Conservation (phyloP, 2,113 vertebrate species). For the Carlito syrichta region DNA sequence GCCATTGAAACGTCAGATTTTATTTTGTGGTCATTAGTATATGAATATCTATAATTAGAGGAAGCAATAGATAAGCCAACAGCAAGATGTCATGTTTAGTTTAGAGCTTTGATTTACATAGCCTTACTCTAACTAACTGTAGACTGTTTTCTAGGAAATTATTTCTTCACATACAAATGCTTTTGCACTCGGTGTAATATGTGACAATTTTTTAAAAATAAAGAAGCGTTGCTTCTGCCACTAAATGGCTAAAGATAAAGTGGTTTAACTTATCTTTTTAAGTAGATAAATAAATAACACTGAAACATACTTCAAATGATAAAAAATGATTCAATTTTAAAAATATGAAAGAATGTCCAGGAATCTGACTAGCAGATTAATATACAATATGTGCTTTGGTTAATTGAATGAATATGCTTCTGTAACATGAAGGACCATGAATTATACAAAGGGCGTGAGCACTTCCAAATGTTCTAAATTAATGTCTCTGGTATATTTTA, state of each 20-base stretch:
- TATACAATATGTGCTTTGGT: not conserved
- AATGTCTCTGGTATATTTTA: not conserved
- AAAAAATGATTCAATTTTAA: not conserved
- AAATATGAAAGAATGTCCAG: not conserved
- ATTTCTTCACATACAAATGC: not conserved
- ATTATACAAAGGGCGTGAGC: not conserved
- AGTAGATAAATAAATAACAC: not conserved
- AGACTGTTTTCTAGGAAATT: not conserved
- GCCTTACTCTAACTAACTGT: not conserved
- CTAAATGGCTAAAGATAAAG: not conserved
- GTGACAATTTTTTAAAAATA: constrained; percentile 9
- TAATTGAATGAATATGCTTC: not conserved
- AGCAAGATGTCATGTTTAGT: not conserved
- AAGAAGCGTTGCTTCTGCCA: not conserved
- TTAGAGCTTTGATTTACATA: not conserved
- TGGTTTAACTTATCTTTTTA: not conserved
- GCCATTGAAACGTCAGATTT: not conserved
- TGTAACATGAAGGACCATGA: not conserved
- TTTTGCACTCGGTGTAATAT: not conserved
- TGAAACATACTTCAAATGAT: not conserved
- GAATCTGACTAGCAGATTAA: not conserved
- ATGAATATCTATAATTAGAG: not conserved
- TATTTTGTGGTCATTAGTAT: not conserved
- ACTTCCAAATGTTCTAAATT: not conserved
- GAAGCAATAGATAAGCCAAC: not conserved